phyloP scores from a whole-genome alignment of 2,797 vertebrate species.

The Myripristis jacobus region DNA sequence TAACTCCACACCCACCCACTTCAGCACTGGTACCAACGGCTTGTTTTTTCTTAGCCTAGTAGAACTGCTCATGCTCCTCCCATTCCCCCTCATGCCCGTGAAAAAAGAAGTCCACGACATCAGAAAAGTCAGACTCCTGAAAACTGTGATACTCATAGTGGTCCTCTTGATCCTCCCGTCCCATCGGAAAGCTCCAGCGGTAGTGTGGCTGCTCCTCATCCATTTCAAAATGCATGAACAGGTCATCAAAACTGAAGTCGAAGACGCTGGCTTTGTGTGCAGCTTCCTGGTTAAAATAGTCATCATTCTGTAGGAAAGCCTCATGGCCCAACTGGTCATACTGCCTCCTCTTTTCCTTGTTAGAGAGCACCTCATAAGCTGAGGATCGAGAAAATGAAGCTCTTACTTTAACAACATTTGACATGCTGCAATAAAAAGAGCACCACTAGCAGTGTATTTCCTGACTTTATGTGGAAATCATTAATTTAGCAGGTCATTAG shows the following conservation, averaged over 20 bases:
- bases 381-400: neutral
- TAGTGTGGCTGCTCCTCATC: conserved; percentile 40
- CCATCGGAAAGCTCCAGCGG: conserved; percentile 52
- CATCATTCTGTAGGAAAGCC: conserved; percentile 43
- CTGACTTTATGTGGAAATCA: neutral
- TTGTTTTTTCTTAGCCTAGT: conserved; percentile 21
- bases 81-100: conserved; percentile 36
- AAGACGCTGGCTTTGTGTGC: conserved; percentile 14
- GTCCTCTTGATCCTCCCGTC: conserved; percentile 35
- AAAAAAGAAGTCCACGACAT: conserved; percentile 14
- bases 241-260: conserved; percentile 61
- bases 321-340: conserved; percentile 72
- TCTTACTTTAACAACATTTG: neutral
- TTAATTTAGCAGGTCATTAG: neutral
- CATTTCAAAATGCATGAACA: conserved; percentile 47
- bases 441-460: neutral
- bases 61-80: conserved; percentile 38
- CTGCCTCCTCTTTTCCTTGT: conserved; percentile 63
- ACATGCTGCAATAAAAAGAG: neutral
- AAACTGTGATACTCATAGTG: conserved; percentile 12
- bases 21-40: conserved; percentile 1
- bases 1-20: neutral
- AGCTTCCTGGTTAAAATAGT: neutral
- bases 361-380: conserved; percentile 77
- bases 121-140: conserved; percentile 23